Base-by-base conservation (phyloP, 2,797 vertebrate species). In the Podarcis siculus region DNA sequence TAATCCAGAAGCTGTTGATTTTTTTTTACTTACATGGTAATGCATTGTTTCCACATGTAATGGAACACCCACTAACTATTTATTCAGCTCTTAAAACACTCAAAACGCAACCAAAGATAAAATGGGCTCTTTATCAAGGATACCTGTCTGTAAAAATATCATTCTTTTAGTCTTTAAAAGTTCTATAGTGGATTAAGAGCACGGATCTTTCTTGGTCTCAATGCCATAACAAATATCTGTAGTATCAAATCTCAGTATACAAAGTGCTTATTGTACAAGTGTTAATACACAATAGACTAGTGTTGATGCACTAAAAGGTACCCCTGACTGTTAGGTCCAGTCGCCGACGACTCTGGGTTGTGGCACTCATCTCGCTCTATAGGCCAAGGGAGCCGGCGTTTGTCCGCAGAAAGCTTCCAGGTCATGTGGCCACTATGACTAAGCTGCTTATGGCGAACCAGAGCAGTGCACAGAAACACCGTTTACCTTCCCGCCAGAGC, bases 221-320 rank as follows among this genome's bases (percentile, higher is more conserved):
- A 95, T 94, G 93, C 92, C 79, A 92, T 92, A 90, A 89, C 94
- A 35, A 88, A 88, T 73, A 79, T 66, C 82, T 87, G 92, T 82
- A 91, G 93, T 82, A 91, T 89, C 94, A 93, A 5, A 81, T 49
- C 90, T 25, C 5, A 86, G 92, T 93, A 92, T 90, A 87, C 21
- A 89, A 89, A 90, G 90, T 88, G 78, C 23, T 80, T 21, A 0
- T 66, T 86, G 77, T 92, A 94, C 75, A 95, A 94, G 93, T 30
- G 0, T 78, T 77, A 78, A 89, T 23, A 89, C 86, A 85, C 71
- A 77, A 42, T 8, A 75, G 3, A 42, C 9, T 49, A 78, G 90
- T 89, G 85, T 13, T n/a, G 42, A 42, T 42, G 42, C 42, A 42
- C 42, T 42, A 9, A 42, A 42, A 42, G 42, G 42, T 9, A 42